A percentile compares a stretch with the other conserved stretches of the same genome.
Conservation (phyloP, 2,113 vertebrate genomes). For the Pachypanchax playfairii region DNA sequence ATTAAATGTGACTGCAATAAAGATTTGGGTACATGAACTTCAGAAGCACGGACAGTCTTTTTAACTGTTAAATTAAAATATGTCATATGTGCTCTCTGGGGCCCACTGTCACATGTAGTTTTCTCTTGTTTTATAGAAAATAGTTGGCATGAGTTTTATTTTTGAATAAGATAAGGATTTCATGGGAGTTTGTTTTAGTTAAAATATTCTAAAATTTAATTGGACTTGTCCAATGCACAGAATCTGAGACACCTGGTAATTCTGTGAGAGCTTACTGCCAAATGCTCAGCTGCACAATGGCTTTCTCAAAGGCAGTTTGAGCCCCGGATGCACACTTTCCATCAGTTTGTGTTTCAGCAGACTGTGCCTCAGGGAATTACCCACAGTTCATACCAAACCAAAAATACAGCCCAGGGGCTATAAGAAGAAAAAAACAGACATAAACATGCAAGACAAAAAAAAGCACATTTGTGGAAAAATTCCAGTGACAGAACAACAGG, state of each 20-base stretch:
- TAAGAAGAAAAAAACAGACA: neutral
- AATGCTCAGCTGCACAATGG: neutral
- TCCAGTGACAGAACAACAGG: neutral
- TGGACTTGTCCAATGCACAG: neutral
- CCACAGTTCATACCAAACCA: constrained; percentile 5
- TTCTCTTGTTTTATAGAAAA: neutral
- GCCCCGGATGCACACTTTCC: neutral
- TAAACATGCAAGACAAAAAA: neutral
- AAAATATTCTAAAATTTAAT: neutral
- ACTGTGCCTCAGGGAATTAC: constrained; percentile 9
- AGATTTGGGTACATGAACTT: too few species aligned
- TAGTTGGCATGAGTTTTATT: too few species aligned
- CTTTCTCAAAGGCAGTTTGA: neutral
- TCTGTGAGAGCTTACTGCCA: constrained; percentile 1
- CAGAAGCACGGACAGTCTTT: too few species aligned
- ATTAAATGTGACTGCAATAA: too few species aligned
- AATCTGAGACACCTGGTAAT: neutral
- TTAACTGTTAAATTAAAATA: neutral
- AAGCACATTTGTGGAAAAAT: neutral
- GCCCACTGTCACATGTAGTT: neutral
- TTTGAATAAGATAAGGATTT: too few species aligned
- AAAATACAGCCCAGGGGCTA: neutral
- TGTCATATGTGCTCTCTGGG: neutral
- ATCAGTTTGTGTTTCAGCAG: neutral
- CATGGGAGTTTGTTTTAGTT: too few species aligned